Evolutionary conservation across 1,140 invertebrate genomes (phyloP).

Genomic region (Aphis craccivora): DNA sequence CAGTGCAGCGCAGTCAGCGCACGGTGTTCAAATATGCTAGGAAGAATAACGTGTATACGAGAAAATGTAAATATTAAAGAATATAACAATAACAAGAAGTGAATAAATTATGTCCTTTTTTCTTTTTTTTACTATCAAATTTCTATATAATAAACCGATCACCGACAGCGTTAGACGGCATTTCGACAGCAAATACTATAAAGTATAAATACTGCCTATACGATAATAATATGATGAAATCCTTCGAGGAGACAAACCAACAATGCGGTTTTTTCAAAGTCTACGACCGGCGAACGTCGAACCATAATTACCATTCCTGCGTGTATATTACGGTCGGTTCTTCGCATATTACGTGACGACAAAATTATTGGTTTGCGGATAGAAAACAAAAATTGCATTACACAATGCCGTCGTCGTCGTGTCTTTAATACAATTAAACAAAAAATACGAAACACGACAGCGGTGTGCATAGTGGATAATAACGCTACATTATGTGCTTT

Average conservation of each 20-base stretch:
- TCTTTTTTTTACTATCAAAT: background rate
- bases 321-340: background rate
- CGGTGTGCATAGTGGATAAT: background rate
- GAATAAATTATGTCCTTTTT: background rate
- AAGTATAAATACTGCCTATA: background rate
- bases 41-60: background rate
- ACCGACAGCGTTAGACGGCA: background rate
- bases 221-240: background rate
- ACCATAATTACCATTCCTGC: background rate
- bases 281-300: background rate
- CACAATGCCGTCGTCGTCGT: background rate
- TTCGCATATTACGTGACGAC: background rate
- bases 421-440: background rate
- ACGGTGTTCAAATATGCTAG: background rate
- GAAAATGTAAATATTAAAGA: background rate
- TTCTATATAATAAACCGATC: background rate
- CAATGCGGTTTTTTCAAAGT: background rate
- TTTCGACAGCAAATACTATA: background rate
- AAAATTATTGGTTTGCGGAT: constrained; percentile 27
- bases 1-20: background rate
- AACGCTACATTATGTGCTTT: background rate
- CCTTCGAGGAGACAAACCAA: background rate
- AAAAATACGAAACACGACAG: background rate
- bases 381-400: background rate
- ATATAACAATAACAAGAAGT: background rate